These are phyloP conservation scores for Gasterosteus aculeatus DNA, from an alignment of 2,113 vertebrate genomes.

Conservation along the genomic window DNA sequence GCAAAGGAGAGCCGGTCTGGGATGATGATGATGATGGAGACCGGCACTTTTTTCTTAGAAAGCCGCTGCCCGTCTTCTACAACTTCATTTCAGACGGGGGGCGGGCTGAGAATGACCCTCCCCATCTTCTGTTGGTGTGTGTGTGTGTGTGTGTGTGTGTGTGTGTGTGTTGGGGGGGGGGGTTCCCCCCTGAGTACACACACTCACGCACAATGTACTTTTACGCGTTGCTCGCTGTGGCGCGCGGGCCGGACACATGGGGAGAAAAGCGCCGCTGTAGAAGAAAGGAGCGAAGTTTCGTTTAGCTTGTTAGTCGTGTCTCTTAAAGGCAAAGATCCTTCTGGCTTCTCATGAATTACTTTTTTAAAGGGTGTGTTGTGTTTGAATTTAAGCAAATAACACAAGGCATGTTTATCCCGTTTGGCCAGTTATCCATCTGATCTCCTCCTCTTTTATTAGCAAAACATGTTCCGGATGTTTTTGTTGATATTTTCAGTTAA, in stretches of 20 bases:
- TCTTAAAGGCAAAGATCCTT: slow-evolving; percentile 34
- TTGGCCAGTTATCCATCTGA: not conserved
- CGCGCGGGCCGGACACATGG: slow-evolving; percentile 44
- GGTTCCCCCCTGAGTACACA: slow-evolving; percentile 62
- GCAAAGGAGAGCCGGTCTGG: slow-evolving; percentile 18
- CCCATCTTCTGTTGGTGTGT: no score
- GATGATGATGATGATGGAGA: slow-evolving; percentile 33
- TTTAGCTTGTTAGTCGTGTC: slow-evolving; percentile 14
- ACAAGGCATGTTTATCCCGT: not conserved
- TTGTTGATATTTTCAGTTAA: not conserved
- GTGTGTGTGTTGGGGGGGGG: slow-evolving; percentile 2
- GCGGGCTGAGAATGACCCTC: slow-evolving; percentile 33
- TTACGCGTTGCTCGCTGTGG: slow-evolving; percentile 44
- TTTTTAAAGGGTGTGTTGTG: not conserved
- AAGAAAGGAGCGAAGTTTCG: slow-evolving; percentile 16
- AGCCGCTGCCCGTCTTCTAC: slow-evolving; percentile 28
- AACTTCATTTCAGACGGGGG: slow-evolving; percentile 38
- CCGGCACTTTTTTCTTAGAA: slow-evolving; percentile 56
- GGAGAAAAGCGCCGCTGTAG: slow-evolving; percentile 23
- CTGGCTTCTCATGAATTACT: not conserved
- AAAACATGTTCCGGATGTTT: not conserved
- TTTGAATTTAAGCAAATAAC: not conserved
- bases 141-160: slow-evolving; percentile 62
- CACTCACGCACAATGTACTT: slow-evolving; percentile 54
- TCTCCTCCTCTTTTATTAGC: not conserved